phyloP scores from a whole-genome alignment of 1,140 invertebrate genomes.

The Caerostris darwini region DNA sequence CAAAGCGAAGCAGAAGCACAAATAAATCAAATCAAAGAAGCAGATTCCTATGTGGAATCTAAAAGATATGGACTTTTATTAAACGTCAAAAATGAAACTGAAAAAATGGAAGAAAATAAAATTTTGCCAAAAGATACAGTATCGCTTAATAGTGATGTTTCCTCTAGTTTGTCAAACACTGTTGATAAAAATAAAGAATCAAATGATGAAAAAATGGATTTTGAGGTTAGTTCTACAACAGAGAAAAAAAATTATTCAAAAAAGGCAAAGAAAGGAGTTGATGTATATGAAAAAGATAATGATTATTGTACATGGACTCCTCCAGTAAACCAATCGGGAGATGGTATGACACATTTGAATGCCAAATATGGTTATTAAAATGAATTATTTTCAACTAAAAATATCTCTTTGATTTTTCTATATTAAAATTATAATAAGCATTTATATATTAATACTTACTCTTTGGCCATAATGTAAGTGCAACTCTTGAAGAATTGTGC shows the following conservation, averaged over 20 bases:
- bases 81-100: constrained; percentile 78
- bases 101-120: constrained; percentile 77
- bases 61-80: constrained; percentile 24
- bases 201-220: constrained; percentile 57
- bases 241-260: not conserved
- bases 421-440: too few relatives aligned
- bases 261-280: constrained; percentile 72
- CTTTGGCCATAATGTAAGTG: too few relatives aligned
- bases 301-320: constrained; percentile 91
- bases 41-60: not conserved
- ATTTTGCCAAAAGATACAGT: too few relatives aligned
- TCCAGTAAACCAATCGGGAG: constrained; percentile 88
- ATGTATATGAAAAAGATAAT: constrained; percentile 83
- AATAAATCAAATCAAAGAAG: not conserved
- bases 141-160: not conserved
- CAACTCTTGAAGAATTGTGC: too few relatives aligned
- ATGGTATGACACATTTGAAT: constrained; percentile 90
- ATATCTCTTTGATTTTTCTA: too few relatives aligned
- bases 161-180: not conserved
- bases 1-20: not conserved
- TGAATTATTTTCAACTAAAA: too few relatives aligned
- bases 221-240: not conserved
- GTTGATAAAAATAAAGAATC: not conserved
- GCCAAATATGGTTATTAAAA: constrained; percentile 90
- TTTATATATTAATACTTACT: too few relatives aligned